These are phyloP conservation scores for Melieria omissa DNA, from an alignment of 2,888 invertebrate genomes.

Conservation along the genomic window DNA sequence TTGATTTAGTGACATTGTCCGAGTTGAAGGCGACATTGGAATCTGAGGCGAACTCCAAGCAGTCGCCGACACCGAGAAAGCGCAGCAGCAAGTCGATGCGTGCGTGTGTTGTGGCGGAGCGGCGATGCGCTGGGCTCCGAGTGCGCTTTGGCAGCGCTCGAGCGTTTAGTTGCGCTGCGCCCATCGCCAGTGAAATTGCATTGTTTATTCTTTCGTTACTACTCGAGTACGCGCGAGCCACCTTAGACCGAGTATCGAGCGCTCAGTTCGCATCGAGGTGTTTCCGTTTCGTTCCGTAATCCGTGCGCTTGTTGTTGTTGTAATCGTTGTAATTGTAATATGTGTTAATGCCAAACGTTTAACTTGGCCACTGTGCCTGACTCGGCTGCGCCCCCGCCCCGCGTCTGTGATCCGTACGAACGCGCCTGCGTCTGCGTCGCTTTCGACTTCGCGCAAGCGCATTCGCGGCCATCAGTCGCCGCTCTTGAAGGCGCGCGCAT, in stretches of 20 bases:
- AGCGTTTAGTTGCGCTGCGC: slow-evolving; percentile 38
- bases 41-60: slow-evolving; percentile 41
- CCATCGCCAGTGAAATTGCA: slow-evolving; percentile 28
- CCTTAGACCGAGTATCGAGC: too few species aligned
- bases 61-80: slow-evolving; percentile 33
- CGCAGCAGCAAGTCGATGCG: slow-evolving; percentile 23
- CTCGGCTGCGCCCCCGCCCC: not conserved
- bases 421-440: slow-evolving; percentile 11
- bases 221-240: too few species aligned
- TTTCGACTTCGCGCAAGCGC: slow-evolving; percentile 19
- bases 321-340: too few species aligned
- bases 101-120: slow-evolving; percentile 9
- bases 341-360: too few species aligned
- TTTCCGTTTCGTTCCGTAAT: too few species aligned
- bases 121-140: slow-evolving; percentile 27
- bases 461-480: slow-evolving; percentile 16
- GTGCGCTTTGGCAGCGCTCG: slow-evolving; percentile 17
- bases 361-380: not conserved
- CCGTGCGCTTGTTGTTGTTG: too few species aligned
- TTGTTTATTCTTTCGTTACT: too few species aligned
- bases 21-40: slow-evolving; percentile 64
- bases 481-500: slow-evolving; percentile 41
- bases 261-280: too few species aligned
- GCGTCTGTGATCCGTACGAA: not conserved
- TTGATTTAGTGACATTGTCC: slow-evolving; percentile 55